Base-by-base conservation (phyloP, 1,140 invertebrate species). In the Yoshiicerus persimilis region DNA sequence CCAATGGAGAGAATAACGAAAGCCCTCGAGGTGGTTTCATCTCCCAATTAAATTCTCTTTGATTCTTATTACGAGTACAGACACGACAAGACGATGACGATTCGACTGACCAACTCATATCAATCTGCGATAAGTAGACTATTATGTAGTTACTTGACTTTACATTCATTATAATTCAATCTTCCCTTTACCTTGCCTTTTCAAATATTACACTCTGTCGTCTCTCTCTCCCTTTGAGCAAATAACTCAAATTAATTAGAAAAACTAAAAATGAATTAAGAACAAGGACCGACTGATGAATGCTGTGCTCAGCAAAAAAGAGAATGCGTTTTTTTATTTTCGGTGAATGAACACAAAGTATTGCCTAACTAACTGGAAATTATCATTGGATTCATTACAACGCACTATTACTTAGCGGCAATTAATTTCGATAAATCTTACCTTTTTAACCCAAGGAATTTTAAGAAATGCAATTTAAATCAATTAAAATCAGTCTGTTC, bases 1-100 rank as follows among this genome's bases (percentile, higher is more conserved):
- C 87, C 83, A 84, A 47, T 86, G 64, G 89, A 89, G 66, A 89
- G 89, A 86, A 89, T 89, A 84, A 64, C 70, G 36, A 88, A 89
- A 88, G 89, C 89, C 75, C 87, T 89, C 62, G 89, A 89, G 89
- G 89, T 89, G 89, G 32, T 88, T 56, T 38, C 84, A 80, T 66
- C 25, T 85, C 41, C 70, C 86, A 32, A 86, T 47, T 85, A 83
- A 80, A 86, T 36, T 30, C 8, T n/a, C 6, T 88, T 66, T 27
- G 66, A 41, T 20, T 27, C 30, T 80, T 41, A 34, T 16, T 30
- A 89, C 39, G 36, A 83, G 23, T 38, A 30, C 66, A 70, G 66
- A 70, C 25, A 41, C 66, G 30, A 88, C 30, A 39, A 16, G 75
- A 83, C 77, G 39, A 83, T 34, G 39, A 64, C 85, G 56, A 86